A percentile compares a stretch with the other conserved stretches of the same genome.
Conservation (phyloP, 2,113 vertebrate species). For the Hiodon tergisus region DNA sequence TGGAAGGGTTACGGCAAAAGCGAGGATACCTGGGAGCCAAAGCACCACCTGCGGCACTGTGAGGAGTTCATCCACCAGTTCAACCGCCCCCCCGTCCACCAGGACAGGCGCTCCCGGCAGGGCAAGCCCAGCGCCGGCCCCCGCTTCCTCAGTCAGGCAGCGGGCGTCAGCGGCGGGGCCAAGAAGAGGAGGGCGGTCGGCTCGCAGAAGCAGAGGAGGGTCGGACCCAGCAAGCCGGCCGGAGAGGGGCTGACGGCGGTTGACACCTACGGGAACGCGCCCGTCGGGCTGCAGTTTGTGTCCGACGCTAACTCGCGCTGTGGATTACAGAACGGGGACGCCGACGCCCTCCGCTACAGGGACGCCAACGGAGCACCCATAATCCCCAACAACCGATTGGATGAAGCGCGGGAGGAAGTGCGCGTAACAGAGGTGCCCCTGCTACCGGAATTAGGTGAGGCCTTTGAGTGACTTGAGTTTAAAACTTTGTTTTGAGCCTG, state of each 20-base stretch:
- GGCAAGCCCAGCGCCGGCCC: slow-evolving; percentile 69
- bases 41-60: slow-evolving; percentile 87
- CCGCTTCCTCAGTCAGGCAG: slow-evolving; percentile 47
- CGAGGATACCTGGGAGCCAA: slow-evolving; percentile 94
- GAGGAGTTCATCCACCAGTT: slow-evolving; percentile 88
- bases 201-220: slow-evolving; percentile 48
- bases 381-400: no score
- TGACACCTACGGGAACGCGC: not conserved
- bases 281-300: slow-evolving; percentile 22
- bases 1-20: slow-evolving; percentile 90
- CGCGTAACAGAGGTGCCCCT: no score
- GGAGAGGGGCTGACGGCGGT: not conserved
- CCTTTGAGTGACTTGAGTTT: no score
- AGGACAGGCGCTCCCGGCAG: slow-evolving; percentile 53
- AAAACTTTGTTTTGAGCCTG: no score
- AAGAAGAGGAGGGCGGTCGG: slow-evolving; percentile 71
- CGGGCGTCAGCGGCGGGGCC: slow-evolving; percentile 55
- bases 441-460: no score
- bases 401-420: no score
- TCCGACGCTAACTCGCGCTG: slow-evolving; percentile 12
- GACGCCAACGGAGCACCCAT: no score
- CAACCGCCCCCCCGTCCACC: slow-evolving; percentile 70
- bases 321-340: slow-evolving; percentile 28
- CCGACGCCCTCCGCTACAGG: slow-evolving; percentile 54
- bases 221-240: slow-evolving; percentile 58